phyloP scores from a whole-genome alignment of 2,113 vertebrate genomes.

The Misgurnus mizolepis region DNA sequence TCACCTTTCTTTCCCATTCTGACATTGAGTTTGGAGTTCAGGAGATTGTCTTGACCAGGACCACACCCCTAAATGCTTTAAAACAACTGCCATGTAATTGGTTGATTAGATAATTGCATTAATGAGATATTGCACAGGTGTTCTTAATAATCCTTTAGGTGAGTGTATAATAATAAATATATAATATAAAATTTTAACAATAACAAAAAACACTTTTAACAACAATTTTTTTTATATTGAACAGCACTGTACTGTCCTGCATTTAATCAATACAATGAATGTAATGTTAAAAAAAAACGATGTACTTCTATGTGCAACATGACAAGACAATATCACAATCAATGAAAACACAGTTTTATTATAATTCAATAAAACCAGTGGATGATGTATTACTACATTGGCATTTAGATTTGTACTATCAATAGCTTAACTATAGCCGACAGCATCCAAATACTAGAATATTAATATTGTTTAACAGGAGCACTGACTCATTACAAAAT shows the following conservation, averaged over 20 bases:
- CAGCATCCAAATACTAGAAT: neutral
- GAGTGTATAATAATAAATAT: too few relatives aligned
- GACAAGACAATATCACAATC: conserved; percentile 14
- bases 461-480: neutral
- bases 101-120: too few relatives aligned
- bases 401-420: neutral
- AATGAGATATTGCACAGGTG: too few relatives aligned
- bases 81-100: too few relatives aligned
- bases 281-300: conserved; percentile 5
- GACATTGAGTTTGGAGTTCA: too few relatives aligned
- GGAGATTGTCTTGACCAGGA: too few relatives aligned
- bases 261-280: conserved; percentile 15
- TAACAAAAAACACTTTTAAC: neutral
- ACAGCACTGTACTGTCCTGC: neutral
- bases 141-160: too few relatives aligned
- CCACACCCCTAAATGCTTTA: too few relatives aligned
- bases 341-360: conserved; percentile 18
- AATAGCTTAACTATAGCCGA: too few relatives aligned
- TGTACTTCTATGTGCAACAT: neutral
- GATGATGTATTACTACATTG: conserved; percentile 1
- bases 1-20: too few relatives aligned
- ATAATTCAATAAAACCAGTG: neutral
- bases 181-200: neutral
- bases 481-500: too few relatives aligned
- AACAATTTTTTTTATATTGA: neutral